Evolutionary conservation across 2,888 invertebrate species (phyloP).

Genomic region (Epirrhoe tristata): DNA sequence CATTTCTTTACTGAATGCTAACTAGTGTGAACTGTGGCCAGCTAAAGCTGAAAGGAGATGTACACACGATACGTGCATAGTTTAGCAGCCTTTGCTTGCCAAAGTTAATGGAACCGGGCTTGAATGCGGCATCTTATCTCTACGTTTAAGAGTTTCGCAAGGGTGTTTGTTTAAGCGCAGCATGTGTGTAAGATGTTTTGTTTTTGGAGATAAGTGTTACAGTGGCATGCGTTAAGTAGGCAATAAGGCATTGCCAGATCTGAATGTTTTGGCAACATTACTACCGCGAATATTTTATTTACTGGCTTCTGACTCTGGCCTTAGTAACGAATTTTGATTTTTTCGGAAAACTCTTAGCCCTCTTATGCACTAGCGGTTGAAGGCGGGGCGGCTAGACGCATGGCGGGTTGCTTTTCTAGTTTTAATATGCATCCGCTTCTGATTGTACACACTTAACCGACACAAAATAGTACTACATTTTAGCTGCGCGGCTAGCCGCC

Average conservation of each 20-base stretch:
- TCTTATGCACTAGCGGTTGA: too few species aligned
- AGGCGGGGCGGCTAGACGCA: too few species aligned
- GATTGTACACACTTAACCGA: too few species aligned
- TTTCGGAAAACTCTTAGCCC: neutral
- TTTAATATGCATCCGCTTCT: too few species aligned
- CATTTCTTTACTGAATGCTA: conserved; percentile 66
- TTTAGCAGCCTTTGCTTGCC: conserved; percentile 73
- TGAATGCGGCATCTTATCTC: conserved; percentile 72
- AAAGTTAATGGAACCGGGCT: conserved; percentile 77
- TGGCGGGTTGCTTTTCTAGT: too few species aligned
- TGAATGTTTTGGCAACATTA: conserved; percentile 35
- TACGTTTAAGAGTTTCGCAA: conserved; percentile 62
- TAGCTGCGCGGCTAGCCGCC: too few species aligned
- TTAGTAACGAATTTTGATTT: neutral
- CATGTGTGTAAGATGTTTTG: conserved; percentile 43
- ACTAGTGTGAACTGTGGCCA: conserved; percentile 69
- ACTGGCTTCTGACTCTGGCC: conserved; percentile 26
- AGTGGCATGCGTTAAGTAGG: conserved; percentile 2
- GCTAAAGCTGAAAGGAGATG: conserved; percentile 76
- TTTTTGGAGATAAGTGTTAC: conserved; percentile 52
- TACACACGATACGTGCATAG: conserved; percentile 81
- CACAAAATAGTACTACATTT: too few species aligned
- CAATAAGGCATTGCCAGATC: conserved; percentile 19
- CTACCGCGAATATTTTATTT: conserved; percentile 39
- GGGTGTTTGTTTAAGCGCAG: conserved; percentile 55